Conservation (phyloP, 2,888 invertebrate species). For the Eremobia ochroleuca region DNA sequence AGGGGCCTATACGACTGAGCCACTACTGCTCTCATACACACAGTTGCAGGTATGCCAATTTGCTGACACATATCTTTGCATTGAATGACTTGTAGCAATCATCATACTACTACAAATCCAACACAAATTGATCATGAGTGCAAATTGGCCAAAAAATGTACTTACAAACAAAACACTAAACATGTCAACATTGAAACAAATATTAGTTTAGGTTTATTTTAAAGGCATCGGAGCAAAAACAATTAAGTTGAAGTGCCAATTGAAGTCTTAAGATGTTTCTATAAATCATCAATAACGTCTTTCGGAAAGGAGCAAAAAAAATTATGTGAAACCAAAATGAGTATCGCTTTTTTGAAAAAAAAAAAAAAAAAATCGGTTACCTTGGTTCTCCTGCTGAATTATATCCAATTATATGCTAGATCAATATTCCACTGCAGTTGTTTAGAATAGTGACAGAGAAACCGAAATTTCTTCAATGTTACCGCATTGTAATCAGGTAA, state of each 20-base stretch:
- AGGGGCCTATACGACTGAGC: too few relatives aligned
- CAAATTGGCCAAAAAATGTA: conserved; percentile 15
- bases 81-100: not conserved
- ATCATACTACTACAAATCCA: conserved; percentile 3
- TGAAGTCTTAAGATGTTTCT: conserved; percentile 37
- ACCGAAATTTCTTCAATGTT: not conserved
- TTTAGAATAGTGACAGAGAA: not conserved
- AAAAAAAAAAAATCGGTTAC: too few relatives aligned
- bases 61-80: not conserved
- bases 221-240: conserved; percentile 34
- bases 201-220: conserved; percentile 60
- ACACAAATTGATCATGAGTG: not conserved
- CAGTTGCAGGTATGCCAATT: not conserved
- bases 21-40: not conserved
- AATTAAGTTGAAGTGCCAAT: conserved; percentile 28
- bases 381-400: not conserved
- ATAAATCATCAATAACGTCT: conserved; percentile 18
- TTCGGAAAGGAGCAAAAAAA: conserved; percentile 39
- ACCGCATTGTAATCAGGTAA: not conserved
- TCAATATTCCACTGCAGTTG: not conserved
- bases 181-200: conserved; percentile 49
- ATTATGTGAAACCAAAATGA: too few relatives aligned
- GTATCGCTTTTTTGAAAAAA: too few relatives aligned
- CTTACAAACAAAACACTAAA: conserved; percentile 58
- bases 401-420: not conserved